These are phyloP conservation scores for Gerris buenoi DNA, from an alignment of 1,140 invertebrate species.

Conservation along the genomic window DNA sequence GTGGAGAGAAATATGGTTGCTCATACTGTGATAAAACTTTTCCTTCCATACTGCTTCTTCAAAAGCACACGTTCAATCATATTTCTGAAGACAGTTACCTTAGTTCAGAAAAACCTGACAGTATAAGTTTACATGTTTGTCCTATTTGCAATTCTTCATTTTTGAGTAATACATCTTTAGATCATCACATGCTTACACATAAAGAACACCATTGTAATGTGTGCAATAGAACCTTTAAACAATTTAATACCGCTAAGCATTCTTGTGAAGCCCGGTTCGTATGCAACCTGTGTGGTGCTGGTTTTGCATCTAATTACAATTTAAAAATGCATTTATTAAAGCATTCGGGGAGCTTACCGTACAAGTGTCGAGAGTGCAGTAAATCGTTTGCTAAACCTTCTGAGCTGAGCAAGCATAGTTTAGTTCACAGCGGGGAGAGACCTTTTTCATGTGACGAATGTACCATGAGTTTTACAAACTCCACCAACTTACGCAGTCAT, in stretches of 20 bases:
- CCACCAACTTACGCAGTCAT: slow-evolving; percentile 36
- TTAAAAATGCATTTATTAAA: slow-evolving; percentile 30
- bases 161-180: not conserved
- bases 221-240: slow-evolving; percentile 3
- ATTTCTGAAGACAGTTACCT: not conserved
- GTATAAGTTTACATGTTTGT: not conserved
- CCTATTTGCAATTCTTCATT: not conserved
- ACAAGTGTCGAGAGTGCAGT: slow-evolving; percentile 39
- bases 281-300: slow-evolving; percentile 28
- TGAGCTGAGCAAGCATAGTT: slow-evolving; percentile 21
- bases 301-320: slow-evolving; percentile 28
- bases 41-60: slow-evolving; percentile 5
- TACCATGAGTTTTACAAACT: slow-evolving; percentile 32
- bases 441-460: slow-evolving; percentile 55
- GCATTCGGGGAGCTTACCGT: slow-evolving; percentile 37
- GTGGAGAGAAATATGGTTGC: not conserved
- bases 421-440: slow-evolving; percentile 39
- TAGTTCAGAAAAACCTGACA: not conserved
- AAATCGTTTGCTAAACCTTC: slow-evolving; percentile 31
- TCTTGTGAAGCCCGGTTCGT: slow-evolving; percentile 2
- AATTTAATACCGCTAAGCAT: slow-evolving; percentile 1
- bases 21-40: slow-evolving; percentile 5
- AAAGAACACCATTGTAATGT: not conserved
- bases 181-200: not conserved
- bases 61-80: slow-evolving; percentile 9